These are phyloP conservation scores for Parotocinclus haroldoi DNA, from an alignment of 2,797 vertebrate genomes.

Conservation along the genomic window DNA sequence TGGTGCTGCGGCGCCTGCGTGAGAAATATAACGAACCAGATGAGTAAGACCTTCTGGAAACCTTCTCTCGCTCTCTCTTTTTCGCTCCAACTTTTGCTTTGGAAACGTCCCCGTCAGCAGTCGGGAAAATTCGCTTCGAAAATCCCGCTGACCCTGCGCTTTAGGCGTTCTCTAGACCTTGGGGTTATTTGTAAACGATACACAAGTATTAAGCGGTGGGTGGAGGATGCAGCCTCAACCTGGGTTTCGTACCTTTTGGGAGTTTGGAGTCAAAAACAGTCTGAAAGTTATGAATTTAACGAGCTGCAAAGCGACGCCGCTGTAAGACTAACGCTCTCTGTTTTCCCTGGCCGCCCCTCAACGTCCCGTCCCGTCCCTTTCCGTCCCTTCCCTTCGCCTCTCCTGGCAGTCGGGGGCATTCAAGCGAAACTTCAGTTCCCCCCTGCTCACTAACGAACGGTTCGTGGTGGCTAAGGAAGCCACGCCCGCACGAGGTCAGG, in stretches of 20 bases:
- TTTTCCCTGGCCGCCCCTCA: neutral
- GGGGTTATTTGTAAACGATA: no score
- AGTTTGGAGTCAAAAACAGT: no score
- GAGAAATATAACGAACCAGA: constrained; percentile 7
- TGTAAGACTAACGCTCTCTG: neutral
- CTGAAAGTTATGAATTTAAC: no score
- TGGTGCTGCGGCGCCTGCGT: neutral
- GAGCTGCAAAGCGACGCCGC: no score
- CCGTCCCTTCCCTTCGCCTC: neutral
- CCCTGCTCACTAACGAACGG: constrained; percentile 77
- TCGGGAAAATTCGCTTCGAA: no score
- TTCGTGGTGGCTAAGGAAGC: constrained; percentile 72
- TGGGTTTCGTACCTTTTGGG: no score
- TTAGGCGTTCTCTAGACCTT: no score
- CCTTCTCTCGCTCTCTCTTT: neutral
- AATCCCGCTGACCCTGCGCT: constrained; percentile 12
- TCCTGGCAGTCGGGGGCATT: constrained; percentile 76
- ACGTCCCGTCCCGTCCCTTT: neutral
- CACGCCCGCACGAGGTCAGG: constrained; percentile 77
- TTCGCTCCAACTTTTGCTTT: constrained; percentile 4
- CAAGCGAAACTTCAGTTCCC: constrained; percentile 89
- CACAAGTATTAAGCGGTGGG: no score
- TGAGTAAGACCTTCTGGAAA: constrained; percentile 12
- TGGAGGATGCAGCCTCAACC: no score
- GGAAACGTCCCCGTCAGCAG: neutral